Evolutionary conservation across 2,888 invertebrate genomes (phyloP).

Genomic region (Hydrotaea diabolus): DNA sequence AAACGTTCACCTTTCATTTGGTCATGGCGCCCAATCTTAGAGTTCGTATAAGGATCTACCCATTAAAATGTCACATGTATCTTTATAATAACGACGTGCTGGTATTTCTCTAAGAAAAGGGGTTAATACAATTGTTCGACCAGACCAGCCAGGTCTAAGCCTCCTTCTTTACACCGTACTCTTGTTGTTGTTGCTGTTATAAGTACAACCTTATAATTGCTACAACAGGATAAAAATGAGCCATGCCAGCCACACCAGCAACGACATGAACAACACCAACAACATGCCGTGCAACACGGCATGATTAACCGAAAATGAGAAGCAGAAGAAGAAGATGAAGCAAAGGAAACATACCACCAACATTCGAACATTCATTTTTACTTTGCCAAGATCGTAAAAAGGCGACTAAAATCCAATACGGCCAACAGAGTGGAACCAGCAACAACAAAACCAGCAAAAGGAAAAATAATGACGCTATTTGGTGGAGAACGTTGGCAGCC

Average conservation of each 20-base stretch:
- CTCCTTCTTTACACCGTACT: background rate
- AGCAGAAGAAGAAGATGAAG: background rate
- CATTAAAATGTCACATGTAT: too few species aligned
- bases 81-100: background rate
- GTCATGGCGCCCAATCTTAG: too few species aligned
- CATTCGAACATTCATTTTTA: constrained; percentile 64
- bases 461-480: constrained; percentile 42
- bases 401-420: constrained; percentile 45
- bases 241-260: constrained; percentile 43
- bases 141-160: constrained; percentile 28
- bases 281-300: constrained; percentile 66
- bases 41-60: too few species aligned
- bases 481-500: constrained; percentile 25
- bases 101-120: constrained; percentile 20
- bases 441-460: too few species aligned
- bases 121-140: constrained; percentile 56
- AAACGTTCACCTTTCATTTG: too few species aligned
- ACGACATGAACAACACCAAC: constrained; percentile 32
- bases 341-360: constrained; percentile 27
- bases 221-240: constrained; percentile 65
- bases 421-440: constrained; percentile 18
- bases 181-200: constrained; percentile 2
- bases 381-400: constrained; percentile 63
- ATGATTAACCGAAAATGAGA: constrained; percentile 65
- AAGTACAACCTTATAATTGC: constrained; percentile 67